phyloP scores from a whole-genome alignment of 2,797 vertebrate species.

The Tolypeutes matacus region DNA sequence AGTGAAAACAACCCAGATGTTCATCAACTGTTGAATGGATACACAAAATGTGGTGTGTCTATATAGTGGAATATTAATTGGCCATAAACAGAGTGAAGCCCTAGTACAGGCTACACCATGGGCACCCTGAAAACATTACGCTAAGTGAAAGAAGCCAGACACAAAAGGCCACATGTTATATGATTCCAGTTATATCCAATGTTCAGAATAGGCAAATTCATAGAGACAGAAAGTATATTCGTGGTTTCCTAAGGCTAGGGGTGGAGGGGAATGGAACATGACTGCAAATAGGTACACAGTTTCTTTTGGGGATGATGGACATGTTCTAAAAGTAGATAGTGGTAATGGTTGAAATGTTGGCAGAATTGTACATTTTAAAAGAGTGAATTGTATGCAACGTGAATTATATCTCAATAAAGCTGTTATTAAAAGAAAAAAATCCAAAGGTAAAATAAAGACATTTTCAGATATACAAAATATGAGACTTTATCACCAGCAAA shows the following conservation, averaged over 20 bases:
- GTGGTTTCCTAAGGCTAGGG: background rate
- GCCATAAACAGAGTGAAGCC: background rate
- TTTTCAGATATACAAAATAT: background rate
- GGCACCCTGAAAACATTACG: background rate
- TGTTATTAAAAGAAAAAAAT: background rate
- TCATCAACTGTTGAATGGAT: background rate
- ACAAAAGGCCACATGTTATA: background rate
- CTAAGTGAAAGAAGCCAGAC: background rate
- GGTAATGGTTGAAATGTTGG: background rate
- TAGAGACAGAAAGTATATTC: background rate
- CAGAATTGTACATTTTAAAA: background rate
- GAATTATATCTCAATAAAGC: background rate
- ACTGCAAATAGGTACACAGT: background rate
- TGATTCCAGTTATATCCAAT: background rate
- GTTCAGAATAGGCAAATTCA: background rate
- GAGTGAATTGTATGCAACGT: background rate
- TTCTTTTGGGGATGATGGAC: background rate
- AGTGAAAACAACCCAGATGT: background rate
- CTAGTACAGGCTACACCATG: background rate
- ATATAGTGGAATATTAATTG: background rate
- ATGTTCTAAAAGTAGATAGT: conserved; percentile 1
- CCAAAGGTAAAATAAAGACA: conserved; percentile 18
- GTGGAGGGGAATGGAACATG: background rate
- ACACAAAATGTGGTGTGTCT: background rate
- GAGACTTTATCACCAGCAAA: background rate